A percentile compares a stretch with the other conserved stretches of the same genome.
These are phyloP conservation scores for Mellivora capensis DNA, from an alignment of 2,113 vertebrate genomes.

Conservation along the genomic window DNA sequence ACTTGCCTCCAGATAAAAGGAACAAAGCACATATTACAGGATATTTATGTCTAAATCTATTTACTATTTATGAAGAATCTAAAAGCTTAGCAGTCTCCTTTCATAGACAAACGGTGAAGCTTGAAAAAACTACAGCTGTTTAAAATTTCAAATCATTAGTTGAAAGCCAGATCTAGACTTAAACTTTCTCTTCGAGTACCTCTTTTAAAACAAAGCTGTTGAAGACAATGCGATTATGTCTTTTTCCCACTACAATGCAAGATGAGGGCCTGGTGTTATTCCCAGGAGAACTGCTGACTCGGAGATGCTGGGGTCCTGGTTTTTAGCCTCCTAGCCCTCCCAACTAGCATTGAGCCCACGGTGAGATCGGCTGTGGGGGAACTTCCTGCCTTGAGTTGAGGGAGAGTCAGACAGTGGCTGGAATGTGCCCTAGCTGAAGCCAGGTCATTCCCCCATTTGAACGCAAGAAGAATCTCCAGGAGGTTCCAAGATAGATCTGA, in stretches of 20 bases:
- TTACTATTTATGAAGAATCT: conserved; percentile 54
- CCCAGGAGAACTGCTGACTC: background rate
- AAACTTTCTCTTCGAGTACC: background rate
- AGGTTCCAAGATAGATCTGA: background rate
- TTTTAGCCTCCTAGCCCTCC: background rate
- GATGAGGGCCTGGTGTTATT: background rate
- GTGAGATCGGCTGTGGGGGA: background rate
- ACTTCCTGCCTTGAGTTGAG: background rate
- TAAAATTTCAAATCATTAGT: conserved; percentile 13
- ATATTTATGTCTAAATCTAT: conserved; percentile 20
- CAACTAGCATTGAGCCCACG: background rate
- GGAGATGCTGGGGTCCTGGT: background rate
- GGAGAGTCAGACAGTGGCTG: background rate
- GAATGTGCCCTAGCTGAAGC: background rate
- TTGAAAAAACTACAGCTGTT: conserved; percentile 14
- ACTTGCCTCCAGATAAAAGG: conserved; percentile 6
- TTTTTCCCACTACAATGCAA: background rate
- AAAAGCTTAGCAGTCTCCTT: conserved; percentile 35
- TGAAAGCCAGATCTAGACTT: background rate
- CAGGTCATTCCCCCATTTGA: background rate
- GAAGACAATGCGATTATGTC: background rate
- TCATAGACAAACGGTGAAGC: conserved; percentile 36
- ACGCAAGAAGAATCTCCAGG: background rate
- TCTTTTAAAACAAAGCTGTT: background rate
- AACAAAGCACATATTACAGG: conserved; percentile 11